Evolutionary conservation across 2,888 invertebrate genomes (phyloP), one percentile per base, ranked within the genome.

Genomic region (Drosophila birchii): DNA sequence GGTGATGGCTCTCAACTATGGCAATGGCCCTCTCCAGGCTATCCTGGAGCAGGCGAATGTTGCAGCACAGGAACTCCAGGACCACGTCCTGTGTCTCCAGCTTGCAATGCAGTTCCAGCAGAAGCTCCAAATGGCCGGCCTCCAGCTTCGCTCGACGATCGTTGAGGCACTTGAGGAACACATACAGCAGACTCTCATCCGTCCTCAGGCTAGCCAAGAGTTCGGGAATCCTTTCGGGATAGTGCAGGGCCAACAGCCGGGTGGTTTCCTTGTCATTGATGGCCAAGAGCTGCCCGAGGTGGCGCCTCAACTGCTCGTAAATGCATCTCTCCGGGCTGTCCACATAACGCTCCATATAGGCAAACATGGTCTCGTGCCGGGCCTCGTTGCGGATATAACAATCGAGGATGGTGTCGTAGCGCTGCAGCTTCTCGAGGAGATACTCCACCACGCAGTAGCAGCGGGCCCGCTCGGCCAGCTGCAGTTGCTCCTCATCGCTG

Each of bases 361-460:
- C 92, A 83, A 94, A 96, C 66, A 95, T 94, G 80, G 95, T 95
- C 54, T 93, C 93, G 90, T 94, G 94, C 49, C 96, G 92, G 14
- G 94, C 91, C 26, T 94, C 93, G 88, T 96, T 96, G 32, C 94
- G 93, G 49, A 96, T 92, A 90, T 96, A 96, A 89, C 96, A 96
- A 8, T 93, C 93, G 8, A 96, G 89, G 58, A 96, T 95, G 80
- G 94, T 94, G 66, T 94, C 94, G 88, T 94, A 95, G 62, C 95
- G 94, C 49, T 94, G 92, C 44, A 94, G 91, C 76, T 93, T 93
- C 91, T 95, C 95, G 86, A 96, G 94, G 54, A 96, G 91, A 88
- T 94, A 93, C 89, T 96, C 96, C 82, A 95, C 95, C 0, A 96
- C 95, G 73, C 94, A 94, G 88, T 94, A 96, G 90, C 96, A 96